phyloP scores from a whole-genome alignment of 2,797 vertebrate species.

The Chromis chromis region DNA sequence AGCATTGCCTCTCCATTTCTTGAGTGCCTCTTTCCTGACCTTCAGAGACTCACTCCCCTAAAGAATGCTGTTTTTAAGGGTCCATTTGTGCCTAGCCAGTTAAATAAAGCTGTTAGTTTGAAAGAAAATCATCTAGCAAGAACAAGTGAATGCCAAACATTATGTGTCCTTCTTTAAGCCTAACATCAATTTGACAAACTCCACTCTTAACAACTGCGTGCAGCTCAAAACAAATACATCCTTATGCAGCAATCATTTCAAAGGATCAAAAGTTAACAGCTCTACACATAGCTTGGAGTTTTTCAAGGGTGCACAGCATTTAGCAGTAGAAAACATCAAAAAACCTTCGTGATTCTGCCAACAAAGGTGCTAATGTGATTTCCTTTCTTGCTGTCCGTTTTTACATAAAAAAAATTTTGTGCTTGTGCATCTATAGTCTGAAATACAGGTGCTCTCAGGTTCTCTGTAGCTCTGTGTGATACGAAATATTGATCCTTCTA shows the following conservation, averaged over 20 bases:
- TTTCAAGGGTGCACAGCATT: slow-evolving; percentile 50
- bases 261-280: slow-evolving; percentile 55
- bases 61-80: slow-evolving; percentile 58
- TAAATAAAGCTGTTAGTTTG: slow-evolving; percentile 65
- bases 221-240: slow-evolving; percentile 52
- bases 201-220: slow-evolving; percentile 33
- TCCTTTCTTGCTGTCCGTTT: not conserved
- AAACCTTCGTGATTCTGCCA: slow-evolving; percentile 17
- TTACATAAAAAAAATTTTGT: not conserved
- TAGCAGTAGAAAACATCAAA: slow-evolving; percentile 10
- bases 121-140: slow-evolving; percentile 51
- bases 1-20: not conserved
- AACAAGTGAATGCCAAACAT: slow-evolving; percentile 68
- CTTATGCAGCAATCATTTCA: slow-evolving; percentile 43
- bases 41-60: slow-evolving; percentile 57
- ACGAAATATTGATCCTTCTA: not conserved
- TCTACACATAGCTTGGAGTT: slow-evolving; percentile 18
- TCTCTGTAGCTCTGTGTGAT: not conserved
- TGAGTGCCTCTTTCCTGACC: slow-evolving; percentile 45
- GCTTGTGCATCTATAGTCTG: too few relatives aligned
- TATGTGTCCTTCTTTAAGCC: slow-evolving; percentile 60
- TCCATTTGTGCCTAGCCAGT: slow-evolving; percentile 56
- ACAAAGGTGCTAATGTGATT: slow-evolving; percentile 8
- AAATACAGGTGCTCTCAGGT: not conserved
- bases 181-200: slow-evolving; percentile 53